Conservation (phyloP, 2,888 invertebrate genomes). For the Aleiodes alternator region DNA sequence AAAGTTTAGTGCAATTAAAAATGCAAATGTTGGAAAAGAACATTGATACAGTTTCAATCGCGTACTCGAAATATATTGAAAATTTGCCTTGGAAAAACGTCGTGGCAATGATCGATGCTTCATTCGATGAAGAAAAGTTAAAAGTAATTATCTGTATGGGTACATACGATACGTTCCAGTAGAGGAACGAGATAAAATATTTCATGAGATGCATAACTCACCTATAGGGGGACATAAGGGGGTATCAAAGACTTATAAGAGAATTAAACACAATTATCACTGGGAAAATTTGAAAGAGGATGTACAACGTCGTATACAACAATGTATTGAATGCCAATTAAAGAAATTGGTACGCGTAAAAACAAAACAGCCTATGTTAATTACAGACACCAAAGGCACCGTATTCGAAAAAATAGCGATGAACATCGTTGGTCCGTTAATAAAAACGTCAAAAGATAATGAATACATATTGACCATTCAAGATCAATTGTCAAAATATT, state of each 20-base stretch:
- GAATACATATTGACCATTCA: constrained; percentile 47
- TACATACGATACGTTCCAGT: not conserved
- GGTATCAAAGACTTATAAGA: constrained; percentile 40
- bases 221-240: constrained; percentile 36
- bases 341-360: too few relatives aligned
- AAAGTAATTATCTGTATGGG: not conserved
- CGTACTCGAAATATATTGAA: too few relatives aligned
- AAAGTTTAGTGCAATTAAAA: too few relatives aligned
- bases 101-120: too few relatives aligned
- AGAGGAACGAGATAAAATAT: not conserved
- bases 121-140: not conserved
- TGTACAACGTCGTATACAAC: constrained; percentile 30
- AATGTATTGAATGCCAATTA: constrained; percentile 15
- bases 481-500: constrained; percentile 39
- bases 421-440: constrained; percentile 38
- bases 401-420: constrained; percentile 38
- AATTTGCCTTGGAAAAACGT: too few relatives aligned
- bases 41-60: too few relatives aligned
- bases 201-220: constrained; percentile 15
- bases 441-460: constrained; percentile 43
- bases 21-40: too few relatives aligned
- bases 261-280: constrained; percentile 35
- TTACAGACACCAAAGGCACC: constrained; percentile 39
- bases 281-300: constrained; percentile 43
- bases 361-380: constrained; percentile 38